A percentile compares a stretch with the other conserved stretches of the same genome.
phyloP scores from a whole-genome alignment of 1,140 invertebrate genomes.

The Oryctes rhinoceros region DNA sequence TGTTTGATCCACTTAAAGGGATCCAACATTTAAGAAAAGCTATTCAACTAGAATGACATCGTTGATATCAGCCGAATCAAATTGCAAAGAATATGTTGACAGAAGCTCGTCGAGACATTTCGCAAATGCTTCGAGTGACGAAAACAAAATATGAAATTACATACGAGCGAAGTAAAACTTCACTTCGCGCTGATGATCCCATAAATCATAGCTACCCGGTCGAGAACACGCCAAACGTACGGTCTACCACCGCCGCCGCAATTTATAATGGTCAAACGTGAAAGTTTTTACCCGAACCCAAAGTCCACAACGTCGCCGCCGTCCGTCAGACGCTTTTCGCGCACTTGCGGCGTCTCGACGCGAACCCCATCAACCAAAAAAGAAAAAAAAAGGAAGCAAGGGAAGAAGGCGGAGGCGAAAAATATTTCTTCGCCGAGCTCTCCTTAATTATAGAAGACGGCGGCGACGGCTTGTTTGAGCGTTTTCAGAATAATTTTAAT shows the following conservation, averaged over 20 bases:
- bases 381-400: neutral
- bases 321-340: neutral
- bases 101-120: neutral
- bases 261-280: conserved; percentile 19
- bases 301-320: neutral
- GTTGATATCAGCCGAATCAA: no score
- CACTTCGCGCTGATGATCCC: conserved; percentile 7
- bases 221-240: neutral
- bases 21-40: no score
- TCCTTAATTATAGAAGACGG: no score
- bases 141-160: conserved; percentile 11
- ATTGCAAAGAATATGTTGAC: no score
- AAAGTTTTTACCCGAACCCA: neutral
- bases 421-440: no score
- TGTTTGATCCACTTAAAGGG: no score
- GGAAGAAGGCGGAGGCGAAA: no score
- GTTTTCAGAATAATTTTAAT: no score
- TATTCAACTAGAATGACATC: no score
- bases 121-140: neutral
- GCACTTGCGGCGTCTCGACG: neutral
- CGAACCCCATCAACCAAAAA: neutral
- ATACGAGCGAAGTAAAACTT: conserved; percentile 4
- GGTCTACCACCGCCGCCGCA: neutral
- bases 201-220: neutral
- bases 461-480: no score